A percentile compares a stretch with the other conserved stretches of the same genome.
phyloP scores from a whole-genome alignment of 1,140 invertebrate genomes.

The Aporrectodea caliginosa region DNA sequence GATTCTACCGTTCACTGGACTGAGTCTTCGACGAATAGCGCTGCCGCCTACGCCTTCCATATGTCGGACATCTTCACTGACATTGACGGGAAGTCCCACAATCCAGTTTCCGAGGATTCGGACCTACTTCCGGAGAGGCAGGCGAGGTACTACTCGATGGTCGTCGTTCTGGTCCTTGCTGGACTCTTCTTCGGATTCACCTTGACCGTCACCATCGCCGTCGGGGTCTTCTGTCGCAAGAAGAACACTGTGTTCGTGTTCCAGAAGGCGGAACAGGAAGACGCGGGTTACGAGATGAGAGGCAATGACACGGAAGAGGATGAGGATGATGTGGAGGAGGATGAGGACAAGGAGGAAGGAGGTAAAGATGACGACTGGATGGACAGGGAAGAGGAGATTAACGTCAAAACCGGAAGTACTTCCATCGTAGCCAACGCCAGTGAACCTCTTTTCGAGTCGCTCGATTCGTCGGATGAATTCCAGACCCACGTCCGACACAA shows the following conservation, averaged over 20 bases:
- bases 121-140: background rate
- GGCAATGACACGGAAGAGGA: background rate
- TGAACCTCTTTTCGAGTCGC: background rate
- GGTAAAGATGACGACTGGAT: background rate
- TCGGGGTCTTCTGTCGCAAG: conserved; percentile 1
- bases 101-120: background rate
- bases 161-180: background rate
- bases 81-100: background rate
- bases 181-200: conserved; percentile 8
- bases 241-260: conserved; percentile 17
- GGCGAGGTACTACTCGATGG: background rate
- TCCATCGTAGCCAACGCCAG: background rate
- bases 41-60: background rate
- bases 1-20: background rate
- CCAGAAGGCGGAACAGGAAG: conserved; percentile 6
- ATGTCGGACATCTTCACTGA: background rate
- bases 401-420: background rate
- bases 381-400: background rate
- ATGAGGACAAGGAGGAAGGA: background rate
- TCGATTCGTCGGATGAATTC: background rate
- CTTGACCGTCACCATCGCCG: background rate
- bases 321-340: background rate
- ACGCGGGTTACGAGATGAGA: background rate
- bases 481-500: background rate
- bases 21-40: background rate